Conservation (phyloP, 2,888 invertebrate genomes). For the Ectemnius cavifrons region DNA sequence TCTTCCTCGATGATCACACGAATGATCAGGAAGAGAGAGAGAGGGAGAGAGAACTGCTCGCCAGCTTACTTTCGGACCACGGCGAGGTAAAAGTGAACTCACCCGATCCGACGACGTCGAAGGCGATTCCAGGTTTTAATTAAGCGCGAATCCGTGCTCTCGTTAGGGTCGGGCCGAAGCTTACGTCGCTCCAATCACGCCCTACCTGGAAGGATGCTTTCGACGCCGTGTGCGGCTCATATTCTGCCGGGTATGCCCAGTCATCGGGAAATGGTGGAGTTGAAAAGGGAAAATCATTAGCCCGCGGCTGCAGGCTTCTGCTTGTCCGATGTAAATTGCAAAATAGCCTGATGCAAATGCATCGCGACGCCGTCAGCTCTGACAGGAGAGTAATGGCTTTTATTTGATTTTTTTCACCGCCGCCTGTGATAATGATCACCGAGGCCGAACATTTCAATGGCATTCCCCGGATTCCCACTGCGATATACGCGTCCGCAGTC, state of each 20-base stretch:
- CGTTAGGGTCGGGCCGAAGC: slow-evolving; percentile 25
- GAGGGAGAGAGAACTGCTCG: background rate
- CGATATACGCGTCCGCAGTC: too few species aligned
- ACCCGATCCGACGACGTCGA: slow-evolving; percentile 18
- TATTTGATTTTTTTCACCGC: background rate
- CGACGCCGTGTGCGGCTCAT: too few species aligned
- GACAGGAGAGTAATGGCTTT: slow-evolving; percentile 1
- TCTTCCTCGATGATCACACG: background rate
- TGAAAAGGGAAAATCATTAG: slow-evolving; percentile 23
- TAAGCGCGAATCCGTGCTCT: slow-evolving; percentile 27
- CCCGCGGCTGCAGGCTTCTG: slow-evolving; percentile 11
- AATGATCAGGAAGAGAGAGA: background rate
- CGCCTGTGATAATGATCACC: background rate
- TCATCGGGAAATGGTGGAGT: slow-evolving; percentile 9
- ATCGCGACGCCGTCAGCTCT: background rate
- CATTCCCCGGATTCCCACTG: too few species aligned
- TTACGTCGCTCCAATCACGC: background rate
- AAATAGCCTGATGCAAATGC: slow-evolving; percentile 18
- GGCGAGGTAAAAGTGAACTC: slow-evolving; percentile 16
- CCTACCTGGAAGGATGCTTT: too few species aligned
- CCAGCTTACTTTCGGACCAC: background rate
- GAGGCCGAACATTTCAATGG: too few species aligned
- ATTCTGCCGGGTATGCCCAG: background rate
- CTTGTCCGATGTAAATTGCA: slow-evolving; percentile 21
- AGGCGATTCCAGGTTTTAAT: slow-evolving; percentile 43